Evolutionary conservation across 2,113 vertebrate genomes (phyloP), one percentile per base, ranked within the genome.

Genomic region (Alexandromys fortis): DNA sequence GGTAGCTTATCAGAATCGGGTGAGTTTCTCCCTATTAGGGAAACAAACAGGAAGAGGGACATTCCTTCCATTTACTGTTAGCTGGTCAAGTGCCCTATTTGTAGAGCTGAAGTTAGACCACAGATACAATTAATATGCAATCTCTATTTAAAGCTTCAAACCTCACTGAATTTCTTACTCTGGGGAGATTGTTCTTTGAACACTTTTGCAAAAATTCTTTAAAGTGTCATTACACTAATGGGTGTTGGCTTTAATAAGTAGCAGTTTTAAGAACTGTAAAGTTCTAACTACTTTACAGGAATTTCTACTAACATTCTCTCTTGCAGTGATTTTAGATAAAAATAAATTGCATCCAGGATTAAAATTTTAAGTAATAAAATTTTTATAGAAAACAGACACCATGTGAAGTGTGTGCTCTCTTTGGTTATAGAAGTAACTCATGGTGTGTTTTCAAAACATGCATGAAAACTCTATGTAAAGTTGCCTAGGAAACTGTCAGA

Each of bases 211-310:
- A 35, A 92, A 95, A 52, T 52, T 38, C 76, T 96, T 38, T 75
- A 67, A 67, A 73, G 8, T 73, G 1, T 86, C 67, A n/a, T 92
- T 96, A 96, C 93, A 72, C 21, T 81, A 77, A 77, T 73, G 85
- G 24, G 42, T 87, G 11, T 79, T 94, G 90, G 90, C 24, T 73
- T 90, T 35, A 72, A 65, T 88, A 73, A 90, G 26, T 85, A 68
- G 35, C 4, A 88, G 26, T 92, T 63, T 24, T 30, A 77, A 89
- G 55, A 61, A 86, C 79, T 90, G 28, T 77, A n/a, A 92, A 96
- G 2, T 86, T 89, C 16, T 92, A 42, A 88, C 28, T 78, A 49
- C 38, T 86, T 85, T 45, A 24, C 65, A 67, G 30, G 38, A 93
- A 90, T 49, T 61, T 94, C 9, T 42, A 28, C 65, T 93, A 75